Conservation (phyloP, 2,113 vertebrate genomes). For the Pygathrix nemaeus region DNA sequence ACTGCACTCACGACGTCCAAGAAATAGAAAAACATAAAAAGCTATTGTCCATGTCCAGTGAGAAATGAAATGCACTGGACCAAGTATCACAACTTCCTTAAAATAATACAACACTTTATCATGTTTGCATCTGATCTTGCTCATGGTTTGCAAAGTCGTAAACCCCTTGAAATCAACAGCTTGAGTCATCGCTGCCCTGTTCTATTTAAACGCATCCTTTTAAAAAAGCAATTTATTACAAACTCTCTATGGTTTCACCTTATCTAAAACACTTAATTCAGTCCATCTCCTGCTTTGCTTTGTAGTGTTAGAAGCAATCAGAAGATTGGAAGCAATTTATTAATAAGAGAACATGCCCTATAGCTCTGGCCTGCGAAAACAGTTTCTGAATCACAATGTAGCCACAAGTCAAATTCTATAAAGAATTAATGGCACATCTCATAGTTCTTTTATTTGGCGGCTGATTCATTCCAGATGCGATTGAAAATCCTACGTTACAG, state of each 20-base stretch:
- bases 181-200: constrained; percentile 57
- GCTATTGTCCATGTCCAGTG: constrained; percentile 81
- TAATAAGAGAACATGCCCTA: constrained; percentile 69
- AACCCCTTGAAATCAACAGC: constrained; percentile 71
- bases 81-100: constrained; percentile 80
- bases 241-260: constrained; percentile 55
- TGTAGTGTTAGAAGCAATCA: constrained; percentile 53
- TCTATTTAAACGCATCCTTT: constrained; percentile 58
- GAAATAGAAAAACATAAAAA: constrained; percentile 86
- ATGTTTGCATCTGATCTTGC: constrained; percentile 68
- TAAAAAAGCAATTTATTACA: constrained; percentile 63
- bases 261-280: constrained; percentile 71
- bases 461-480: constrained; percentile 42
- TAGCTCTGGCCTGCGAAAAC: constrained; percentile 60
- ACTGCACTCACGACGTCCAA: constrained; percentile 63
- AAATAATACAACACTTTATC: constrained; percentile 80
- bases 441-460: constrained; percentile 40
- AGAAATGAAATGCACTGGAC: constrained; percentile 83
- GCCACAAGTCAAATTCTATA: not conserved
- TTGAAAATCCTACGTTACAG: not conserved
- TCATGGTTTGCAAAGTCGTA: constrained; percentile 71
- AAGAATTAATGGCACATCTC: constrained; percentile 53
- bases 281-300: constrained; percentile 55
- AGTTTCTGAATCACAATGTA: constrained; percentile 52
- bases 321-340: constrained; percentile 75